Evolutionary conservation across 2,797 vertebrate genomes (phyloP).

Genomic region (Cottoperca gobio): DNA sequence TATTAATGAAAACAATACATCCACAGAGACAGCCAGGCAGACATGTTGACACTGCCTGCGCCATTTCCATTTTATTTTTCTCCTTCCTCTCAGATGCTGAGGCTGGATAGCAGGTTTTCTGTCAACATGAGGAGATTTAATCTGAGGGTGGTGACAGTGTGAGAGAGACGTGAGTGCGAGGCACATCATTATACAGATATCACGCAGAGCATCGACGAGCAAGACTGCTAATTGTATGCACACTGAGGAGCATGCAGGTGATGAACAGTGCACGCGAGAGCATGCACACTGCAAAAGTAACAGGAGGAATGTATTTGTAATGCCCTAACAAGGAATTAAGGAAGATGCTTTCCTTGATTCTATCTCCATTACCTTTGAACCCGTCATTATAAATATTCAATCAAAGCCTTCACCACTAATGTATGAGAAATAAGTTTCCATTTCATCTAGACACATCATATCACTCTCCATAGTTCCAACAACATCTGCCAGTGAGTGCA

Average conservation of each 20-base stretch:
- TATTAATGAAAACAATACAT: conserved; percentile 67
- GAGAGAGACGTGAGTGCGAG: conserved; percentile 25
- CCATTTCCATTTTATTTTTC: conserved; percentile 42
- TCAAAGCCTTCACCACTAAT: background rate
- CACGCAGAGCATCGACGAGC: conserved; percentile 50
- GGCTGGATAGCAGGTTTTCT: conserved; percentile 44
- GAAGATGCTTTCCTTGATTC: conserved; percentile 17
- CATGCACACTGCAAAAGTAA: background rate
- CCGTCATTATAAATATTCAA: conserved; percentile 8
- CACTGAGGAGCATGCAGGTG: background rate
- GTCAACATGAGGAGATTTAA: conserved; percentile 47
- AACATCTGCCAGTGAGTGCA: conserved; percentile 38
- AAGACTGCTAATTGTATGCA: conserved; percentile 19
- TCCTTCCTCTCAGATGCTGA: conserved; percentile 32
- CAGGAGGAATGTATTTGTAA: conserved; percentile 1
- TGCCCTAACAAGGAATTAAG: background rate
- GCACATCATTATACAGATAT: conserved; percentile 52
- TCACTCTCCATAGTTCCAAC: conserved; percentile 16
- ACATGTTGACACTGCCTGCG: conserved; percentile 44
- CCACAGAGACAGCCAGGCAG: conserved; percentile 39
- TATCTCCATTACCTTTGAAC: background rate
- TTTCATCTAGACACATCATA: conserved; percentile 16
- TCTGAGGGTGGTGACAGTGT: conserved; percentile 30
- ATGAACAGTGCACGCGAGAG: background rate
- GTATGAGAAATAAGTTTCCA: background rate